Evolutionary conservation across 2,888 invertebrate genomes (phyloP), one percentile per base, ranked within the genome.

Genomic region (Phrixothrix hirtus): DNA sequence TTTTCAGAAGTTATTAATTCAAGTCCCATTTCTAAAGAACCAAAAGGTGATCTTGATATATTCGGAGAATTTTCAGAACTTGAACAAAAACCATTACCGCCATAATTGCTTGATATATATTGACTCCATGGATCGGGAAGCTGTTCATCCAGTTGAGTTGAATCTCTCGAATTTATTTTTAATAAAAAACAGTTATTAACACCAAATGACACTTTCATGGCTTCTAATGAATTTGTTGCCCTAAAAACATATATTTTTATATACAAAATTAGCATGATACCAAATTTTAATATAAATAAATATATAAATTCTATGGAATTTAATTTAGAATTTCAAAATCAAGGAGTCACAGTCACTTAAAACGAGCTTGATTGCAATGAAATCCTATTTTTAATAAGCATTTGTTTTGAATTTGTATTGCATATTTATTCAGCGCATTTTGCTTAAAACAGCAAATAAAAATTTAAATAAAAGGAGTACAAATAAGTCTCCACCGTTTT

Each of bases 141-240:
- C 70, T 85, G 82, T 51, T 77, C 77, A 35, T 75, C 77, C 17
- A 52, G 59, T 45, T 78, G 78, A 38, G 79, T 77, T 11, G 81
- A 80, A 38, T 80, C 82, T 63, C 86, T 82, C 1, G 96, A 95
- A 77, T 97, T 98, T 57, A 96, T 88, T 72, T 87, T 85, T 48
- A 98, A 78, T 66, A 97, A 79, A 72, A 95, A 95, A 75, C 96
- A 96, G 71, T 89, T 88, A 65, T 85, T 83, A 26, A 85, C 82
- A 7, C 96, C 96, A 78, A 92, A 97, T 9, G 88, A 86, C 41
- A 88, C 85, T 76, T 94, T 92, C 72, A 98, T 82, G 57, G 85
- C 84, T 66, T 92, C 89, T 77, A 89, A 95, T 46, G 88, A 79
- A 59, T 86, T 82, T 69, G 89, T 89, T 43, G 94, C 92, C 72